A percentile compares a stretch with the other conserved stretches of the same genome.
phyloP scores from a whole-genome alignment of 2,888 invertebrate species.

The Dryococelus australis region DNA sequence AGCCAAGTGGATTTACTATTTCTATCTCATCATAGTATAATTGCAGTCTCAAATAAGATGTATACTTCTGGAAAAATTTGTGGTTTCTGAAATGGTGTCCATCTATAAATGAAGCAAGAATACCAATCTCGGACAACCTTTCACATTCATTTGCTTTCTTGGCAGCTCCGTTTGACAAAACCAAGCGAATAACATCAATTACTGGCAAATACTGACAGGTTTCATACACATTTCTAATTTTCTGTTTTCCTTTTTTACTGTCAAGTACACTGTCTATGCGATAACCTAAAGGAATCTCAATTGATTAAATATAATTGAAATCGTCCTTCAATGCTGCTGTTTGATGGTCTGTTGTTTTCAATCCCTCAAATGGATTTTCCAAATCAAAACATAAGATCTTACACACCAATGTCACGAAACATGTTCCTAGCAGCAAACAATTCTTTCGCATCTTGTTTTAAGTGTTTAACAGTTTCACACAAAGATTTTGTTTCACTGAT shows the following conservation, averaged over 20 bases:
- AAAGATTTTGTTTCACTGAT: slow-evolving; percentile 21
- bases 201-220: slow-evolving; percentile 25
- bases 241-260: too few species aligned
- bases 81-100: slow-evolving; percentile 21
- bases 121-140: neutral
- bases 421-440: neutral
- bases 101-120: slow-evolving; percentile 23
- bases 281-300: too few species aligned
- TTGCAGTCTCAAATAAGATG: slow-evolving; percentile 12
- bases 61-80: slow-evolving; percentile 25
- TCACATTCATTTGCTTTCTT: slow-evolving; percentile 18
- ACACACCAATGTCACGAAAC: neutral
- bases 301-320: too few species aligned
- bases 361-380: too few species aligned
- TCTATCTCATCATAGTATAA: slow-evolving; percentile 28
- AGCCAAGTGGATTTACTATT: too few species aligned
- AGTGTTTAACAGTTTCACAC: slow-evolving; percentile 19
- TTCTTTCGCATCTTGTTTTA: neutral
- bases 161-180: too few species aligned
- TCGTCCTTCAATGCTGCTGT: too few species aligned
- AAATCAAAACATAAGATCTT: slow-evolving; percentile 19
- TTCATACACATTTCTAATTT: neutral
- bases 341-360: too few species aligned
- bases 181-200: slow-evolving; percentile 10
- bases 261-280: too few species aligned